A percentile compares a stretch with the other conserved stretches of the same genome.
Evolutionary conservation across 2,888 invertebrate genomes (phyloP).

Genomic region (Pimpla rufipes): DNA sequence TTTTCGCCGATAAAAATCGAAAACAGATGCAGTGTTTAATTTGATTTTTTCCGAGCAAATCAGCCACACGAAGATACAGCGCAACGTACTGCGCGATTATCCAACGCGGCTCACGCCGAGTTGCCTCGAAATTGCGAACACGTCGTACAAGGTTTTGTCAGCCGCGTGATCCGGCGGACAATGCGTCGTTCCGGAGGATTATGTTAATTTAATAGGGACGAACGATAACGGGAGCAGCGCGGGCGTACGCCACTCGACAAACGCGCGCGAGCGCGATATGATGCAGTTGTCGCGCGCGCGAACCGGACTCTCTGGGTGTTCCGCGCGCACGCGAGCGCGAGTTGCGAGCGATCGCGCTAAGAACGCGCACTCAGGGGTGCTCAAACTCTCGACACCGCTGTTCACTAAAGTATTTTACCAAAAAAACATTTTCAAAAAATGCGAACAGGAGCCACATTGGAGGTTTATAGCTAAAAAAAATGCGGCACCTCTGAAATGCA

Average conservation of each 20-base stretch:
- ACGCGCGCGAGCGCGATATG: conserved; percentile 21
- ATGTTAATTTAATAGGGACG: conserved; percentile 54
- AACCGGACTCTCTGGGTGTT: conserved; percentile 30
- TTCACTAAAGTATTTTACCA: neutral
- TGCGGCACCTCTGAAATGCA: no score
- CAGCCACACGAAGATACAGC: neutral
- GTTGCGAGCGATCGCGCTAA: conserved; percentile 17
- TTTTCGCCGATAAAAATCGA: conserved; percentile 4
- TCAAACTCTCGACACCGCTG: neutral
- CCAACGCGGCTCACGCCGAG: neutral
- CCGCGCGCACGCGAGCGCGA: no score
- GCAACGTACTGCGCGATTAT: conserved; percentile 5
- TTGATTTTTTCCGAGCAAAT: conserved; percentile 3
- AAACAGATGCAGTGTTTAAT: conserved; percentile 9
- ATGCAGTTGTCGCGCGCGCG: no score
- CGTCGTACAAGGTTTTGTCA: conserved; percentile 22
- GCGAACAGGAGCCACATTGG: no score
- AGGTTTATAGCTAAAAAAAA: no score
- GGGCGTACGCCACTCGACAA: conserved; percentile 21
- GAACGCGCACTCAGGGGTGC: conserved; percentile 22
- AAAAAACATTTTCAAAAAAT: no score
- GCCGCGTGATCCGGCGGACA: conserved; percentile 55
- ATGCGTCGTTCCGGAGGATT: conserved; percentile 61
- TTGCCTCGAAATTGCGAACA: conserved; percentile 3
- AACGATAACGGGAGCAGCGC: conserved; percentile 31